phyloP scores from a whole-genome alignment of 1,140 invertebrate genomes.

The Drosophila kurseongensis region DNA sequence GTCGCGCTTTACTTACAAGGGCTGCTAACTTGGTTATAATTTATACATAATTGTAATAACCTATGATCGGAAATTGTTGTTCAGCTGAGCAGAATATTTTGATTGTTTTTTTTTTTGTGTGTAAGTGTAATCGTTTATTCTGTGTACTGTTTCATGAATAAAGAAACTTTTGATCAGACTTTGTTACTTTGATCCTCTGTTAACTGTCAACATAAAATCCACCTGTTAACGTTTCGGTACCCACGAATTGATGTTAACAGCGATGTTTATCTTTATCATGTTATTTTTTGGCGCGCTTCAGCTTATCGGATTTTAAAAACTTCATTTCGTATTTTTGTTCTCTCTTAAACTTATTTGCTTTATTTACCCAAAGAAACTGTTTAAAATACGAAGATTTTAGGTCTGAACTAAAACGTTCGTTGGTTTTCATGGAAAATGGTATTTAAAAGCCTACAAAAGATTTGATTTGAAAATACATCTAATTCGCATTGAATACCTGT shows the following conservation, averaged over 20 bases:
- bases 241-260: neutral
- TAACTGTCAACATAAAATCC: neutral
- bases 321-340: neutral
- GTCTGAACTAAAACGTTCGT: too few species aligned
- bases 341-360: neutral
- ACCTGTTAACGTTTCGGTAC: neutral
- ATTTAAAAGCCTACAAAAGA: too few species aligned
- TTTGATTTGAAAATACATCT: too few species aligned
- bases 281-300: neutral
- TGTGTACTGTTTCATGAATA: slow-evolving; percentile 10
- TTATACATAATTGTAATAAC: slow-evolving; percentile 3
- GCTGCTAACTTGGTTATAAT: slow-evolving; percentile 17
- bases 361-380: too few species aligned
- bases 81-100: slow-evolving; percentile 1
- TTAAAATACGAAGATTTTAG: too few species aligned
- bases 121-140: slow-evolving; percentile 6
- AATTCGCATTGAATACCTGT: too few species aligned
- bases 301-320: slow-evolving; percentile 1
- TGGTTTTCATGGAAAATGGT: too few species aligned
- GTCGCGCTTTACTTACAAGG: slow-evolving; percentile 1
- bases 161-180: slow-evolving; percentile 12
- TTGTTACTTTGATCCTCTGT: neutral
- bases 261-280: neutral
- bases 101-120: slow-evolving; percentile 12
- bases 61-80: slow-evolving; percentile 13